Base-by-base conservation (phyloP, 1,140 invertebrate species). In the Antheraea pernyi region DNA sequence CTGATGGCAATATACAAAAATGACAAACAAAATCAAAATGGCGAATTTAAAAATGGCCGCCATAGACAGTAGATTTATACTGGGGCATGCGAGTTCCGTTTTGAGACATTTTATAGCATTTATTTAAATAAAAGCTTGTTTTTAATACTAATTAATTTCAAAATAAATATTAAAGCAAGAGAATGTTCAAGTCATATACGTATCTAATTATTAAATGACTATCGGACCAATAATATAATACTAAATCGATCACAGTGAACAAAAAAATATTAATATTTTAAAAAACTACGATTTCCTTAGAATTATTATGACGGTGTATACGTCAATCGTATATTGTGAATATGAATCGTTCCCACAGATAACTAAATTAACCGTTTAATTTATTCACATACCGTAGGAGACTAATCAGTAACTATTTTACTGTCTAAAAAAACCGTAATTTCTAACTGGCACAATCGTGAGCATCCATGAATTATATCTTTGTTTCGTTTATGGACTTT, bases 391-490 rank as follows among this genome's bases (percentile, higher is more conserved):
- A 76, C 37, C 19, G 46, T 69, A 73, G 64, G 74, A 79, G 74
- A 71, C 78, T 82, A 82, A 76, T 80, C 76, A 75, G 72, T 77
- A 79, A 75, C 82, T 88, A 76, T 74, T 77, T 30, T 30, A 89
- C 77, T 71, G 76, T 80, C 82, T 86, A 88, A 78, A 78, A 42
- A 42, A 77, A 64, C 70, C 82, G 82, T 79, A 85, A 73, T 76
- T 76, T 80, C 82, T 89, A 88, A 85, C 80, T 91, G 88, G 89
- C 89, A 91, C 88, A 86, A 85, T 79, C 74, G 85, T 91, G 89
- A 91, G 88, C 89, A 84, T 86, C 82, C 75, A 80, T 82, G 78
- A 84, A 83, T 84, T 81, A 78, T 82, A 82, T 83, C 82, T 61
- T 76, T 78, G 76, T 72, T 72, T 69, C 77, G 71, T 74, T 78